Conservation (phyloP, 2,113 vertebrate genomes). For the Corythaixoides concolor region DNA sequence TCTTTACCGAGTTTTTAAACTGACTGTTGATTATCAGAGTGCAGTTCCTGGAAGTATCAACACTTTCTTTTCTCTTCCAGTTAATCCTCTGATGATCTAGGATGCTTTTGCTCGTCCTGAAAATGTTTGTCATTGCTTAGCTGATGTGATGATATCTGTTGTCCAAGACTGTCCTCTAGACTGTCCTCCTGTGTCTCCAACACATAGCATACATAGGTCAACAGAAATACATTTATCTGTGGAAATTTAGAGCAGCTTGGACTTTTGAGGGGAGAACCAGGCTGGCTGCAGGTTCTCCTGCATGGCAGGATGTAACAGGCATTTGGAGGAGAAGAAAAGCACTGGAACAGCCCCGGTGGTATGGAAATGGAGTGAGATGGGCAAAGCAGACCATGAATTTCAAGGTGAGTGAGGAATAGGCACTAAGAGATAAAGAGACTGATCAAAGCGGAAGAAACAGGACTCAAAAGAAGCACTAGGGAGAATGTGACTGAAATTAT, state of each 20-base stretch:
- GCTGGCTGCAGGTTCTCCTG: neutral
- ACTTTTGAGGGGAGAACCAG: neutral
- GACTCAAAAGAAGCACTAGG: neutral
- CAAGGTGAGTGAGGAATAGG: neutral
- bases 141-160: neutral
- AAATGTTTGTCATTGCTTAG: neutral
- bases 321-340: neutral
- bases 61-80: neutral
- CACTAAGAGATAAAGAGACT: neutral
- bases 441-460: neutral
- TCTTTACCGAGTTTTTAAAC: neutral
- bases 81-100: neutral
- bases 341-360: neutral
- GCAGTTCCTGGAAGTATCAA: neutral
- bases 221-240: neutral
- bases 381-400: neutral
- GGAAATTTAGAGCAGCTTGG: neutral
- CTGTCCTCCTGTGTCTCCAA: neutral
- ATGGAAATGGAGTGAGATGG: neutral
- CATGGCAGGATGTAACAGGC: neutral
- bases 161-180: neutral
- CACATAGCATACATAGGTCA: neutral
- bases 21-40: neutral
- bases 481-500: neutral
- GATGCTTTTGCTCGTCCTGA: neutral